Evolutionary conservation across 2,888 invertebrate genomes (phyloP).

Genomic region (Odontomyia ornata): DNA sequence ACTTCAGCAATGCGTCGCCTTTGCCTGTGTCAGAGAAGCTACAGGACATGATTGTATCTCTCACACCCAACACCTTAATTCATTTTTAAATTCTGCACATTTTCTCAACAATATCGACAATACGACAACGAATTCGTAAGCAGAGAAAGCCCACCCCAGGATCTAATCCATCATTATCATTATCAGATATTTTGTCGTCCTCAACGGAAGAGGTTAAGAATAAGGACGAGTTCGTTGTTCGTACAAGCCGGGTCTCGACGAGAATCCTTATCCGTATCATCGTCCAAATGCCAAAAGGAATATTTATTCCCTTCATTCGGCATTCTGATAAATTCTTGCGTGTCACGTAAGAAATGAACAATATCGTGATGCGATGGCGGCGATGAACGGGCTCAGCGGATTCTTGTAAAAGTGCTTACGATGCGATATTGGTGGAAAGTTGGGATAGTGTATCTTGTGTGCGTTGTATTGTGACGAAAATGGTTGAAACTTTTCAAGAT

Average conservation of each 20-base stretch:
- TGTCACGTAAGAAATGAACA: slow-evolving; percentile 42
- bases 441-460: neutral
- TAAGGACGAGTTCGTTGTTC: neutral
- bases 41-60: neutral
- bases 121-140: slow-evolving; percentile 29
- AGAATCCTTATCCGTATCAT: slow-evolving; percentile 28
- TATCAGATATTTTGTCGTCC: slow-evolving; percentile 41
- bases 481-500: too few relatives aligned
- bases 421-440: neutral
- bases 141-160: slow-evolving; percentile 14
- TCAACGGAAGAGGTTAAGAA: slow-evolving; percentile 35
- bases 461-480: neutral
- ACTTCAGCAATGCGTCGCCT: neutral
- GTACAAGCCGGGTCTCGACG: neutral
- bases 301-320: slow-evolving; percentile 34
- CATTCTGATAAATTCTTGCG: slow-evolving; percentile 41
- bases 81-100: slow-evolving; percentile 40
- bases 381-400: slow-evolving; percentile 15
- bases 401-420: slow-evolving; percentile 25
- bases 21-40: too few relatives aligned
- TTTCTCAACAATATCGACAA: slow-evolving; percentile 23
- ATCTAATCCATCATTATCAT: slow-evolving; percentile 44
- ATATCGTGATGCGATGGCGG: slow-evolving; percentile 6
- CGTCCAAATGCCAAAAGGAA: slow-evolving; percentile 22
- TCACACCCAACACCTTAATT: slow-evolving; percentile 26